phyloP scores from a whole-genome alignment of 1,140 invertebrate genomes.

The Drosophila subpulchrella region DNA sequence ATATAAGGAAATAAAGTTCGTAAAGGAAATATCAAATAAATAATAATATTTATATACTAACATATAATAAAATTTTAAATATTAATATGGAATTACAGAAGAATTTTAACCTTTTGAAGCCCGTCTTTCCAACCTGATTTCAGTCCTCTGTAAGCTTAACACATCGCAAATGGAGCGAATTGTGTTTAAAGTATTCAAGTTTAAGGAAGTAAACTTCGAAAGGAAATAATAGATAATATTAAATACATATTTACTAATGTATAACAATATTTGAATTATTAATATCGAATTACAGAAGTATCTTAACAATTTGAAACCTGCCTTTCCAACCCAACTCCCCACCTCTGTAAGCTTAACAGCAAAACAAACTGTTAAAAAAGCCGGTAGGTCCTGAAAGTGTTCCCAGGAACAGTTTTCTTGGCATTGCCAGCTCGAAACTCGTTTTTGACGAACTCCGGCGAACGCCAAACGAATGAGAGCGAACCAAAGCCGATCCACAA shows the following conservation, averaged over 20 bases:
- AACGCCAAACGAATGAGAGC: constrained; percentile 18
- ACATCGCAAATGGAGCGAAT: no score
- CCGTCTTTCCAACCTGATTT: neutral
- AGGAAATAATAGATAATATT: no score
- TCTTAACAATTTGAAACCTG: neutral
- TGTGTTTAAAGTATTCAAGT: no score
- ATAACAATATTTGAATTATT: no score
- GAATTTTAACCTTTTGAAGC: neutral
- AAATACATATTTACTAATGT: no score
- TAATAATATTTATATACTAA: no score
- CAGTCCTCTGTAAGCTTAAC: constrained; percentile 22
- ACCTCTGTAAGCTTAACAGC: constrained; percentile 37
- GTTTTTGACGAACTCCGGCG: constrained; percentile 33
- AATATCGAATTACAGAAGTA: no score
- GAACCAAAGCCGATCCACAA: neutral
- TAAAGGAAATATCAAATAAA: no score
- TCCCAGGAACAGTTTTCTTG: constrained; percentile 23
- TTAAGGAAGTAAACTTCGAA: no score
- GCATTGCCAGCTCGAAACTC: constrained; percentile 61
- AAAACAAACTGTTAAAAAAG: constrained; percentile 77
- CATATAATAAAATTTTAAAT: no score
- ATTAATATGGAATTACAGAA: no score
- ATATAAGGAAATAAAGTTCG: no score
- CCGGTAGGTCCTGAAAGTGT: constrained; percentile 40
- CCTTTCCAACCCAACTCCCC: neutral